These are phyloP conservation scores for Leptinotarsa juncta DNA, from an alignment of 2,888 invertebrate species.

Conservation along the genomic window DNA sequence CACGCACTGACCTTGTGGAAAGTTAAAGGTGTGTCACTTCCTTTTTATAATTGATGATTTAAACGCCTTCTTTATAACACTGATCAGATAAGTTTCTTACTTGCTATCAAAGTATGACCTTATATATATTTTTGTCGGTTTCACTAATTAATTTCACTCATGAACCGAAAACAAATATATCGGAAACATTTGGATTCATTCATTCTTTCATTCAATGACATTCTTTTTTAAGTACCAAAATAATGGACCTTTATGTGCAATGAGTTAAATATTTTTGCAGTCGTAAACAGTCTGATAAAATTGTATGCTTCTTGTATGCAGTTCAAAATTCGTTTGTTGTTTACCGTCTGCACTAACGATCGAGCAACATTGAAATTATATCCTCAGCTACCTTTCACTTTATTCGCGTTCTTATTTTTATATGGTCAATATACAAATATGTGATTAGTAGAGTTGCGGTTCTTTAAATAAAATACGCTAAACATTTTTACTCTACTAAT, in stretches of 20 bases:
- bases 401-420: background rate
- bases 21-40: too few species aligned
- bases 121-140: too few species aligned
- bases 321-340: background rate
- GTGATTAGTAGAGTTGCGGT: too few species aligned
- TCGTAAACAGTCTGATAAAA: background rate
- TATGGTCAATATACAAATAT: too few species aligned
- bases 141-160: too few species aligned
- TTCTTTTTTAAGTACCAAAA: background rate
- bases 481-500: too few species aligned
- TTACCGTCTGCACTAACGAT: background rate
- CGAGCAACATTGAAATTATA: background rate
- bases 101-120: too few species aligned
- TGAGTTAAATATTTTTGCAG: background rate
- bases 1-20: too few species aligned
- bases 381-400: background rate
- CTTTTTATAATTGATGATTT: too few species aligned
- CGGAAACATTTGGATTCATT: background rate
- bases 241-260: slow-evolving; percentile 4
- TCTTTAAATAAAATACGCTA: too few species aligned
- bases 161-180: background rate
- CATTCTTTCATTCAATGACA: background rate
- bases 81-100: too few species aligned
- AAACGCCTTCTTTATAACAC: too few species aligned
- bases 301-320: background rate